Evolutionary conservation across 2,888 invertebrate species (phyloP), one percentile per base, ranked within the genome.

Genomic region (Mamestra brassicae): DNA sequence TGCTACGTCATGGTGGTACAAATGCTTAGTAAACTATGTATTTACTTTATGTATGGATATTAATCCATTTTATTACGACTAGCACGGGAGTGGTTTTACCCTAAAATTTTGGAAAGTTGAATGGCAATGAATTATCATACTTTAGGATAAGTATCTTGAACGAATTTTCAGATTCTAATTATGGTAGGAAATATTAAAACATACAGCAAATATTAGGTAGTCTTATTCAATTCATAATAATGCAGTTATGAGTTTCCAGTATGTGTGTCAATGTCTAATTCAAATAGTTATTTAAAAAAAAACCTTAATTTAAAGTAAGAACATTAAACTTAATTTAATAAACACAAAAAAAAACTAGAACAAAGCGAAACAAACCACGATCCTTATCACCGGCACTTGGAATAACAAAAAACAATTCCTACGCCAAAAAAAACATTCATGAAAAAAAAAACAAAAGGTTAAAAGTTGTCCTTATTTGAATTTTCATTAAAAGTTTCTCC

Each of bases 401-500:
- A 92, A 94, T 92, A 92, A 93, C 91, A 92, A 92, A 87, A 93
- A 93, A 94, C 91, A 92, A 93, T 92, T 90, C 89, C 89, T 90
- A 90, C 89, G 89, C 85, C 85, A 90, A 92, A 93, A 93, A 89
- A 81, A 87, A 86, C 87, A 81, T 81, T 77, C 78, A 70, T 69
- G 73, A 45, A 78, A 82, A 80, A 26, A 90, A 93, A 93, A 92
- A 92, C 92, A 92, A 94, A 94, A 94, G 94, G 95, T 93, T 94
- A 92, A 94, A 95, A 94, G 95, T 94, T 94, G 94, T 94, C 95
- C 95, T 94, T 95, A 95, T 95, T 94, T 95, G 95, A 95, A 95
- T 95, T 95, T 95, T 95, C 95, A 95, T 95, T 95, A 95, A 95
- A 95, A 95, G 93, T 95, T 95, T 95, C 92, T 92, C 93, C 94